These are phyloP conservation scores for Heliocidaris tuberculata DNA, from an alignment of 35 echinoderm and acorn worm species.

Conservation along the genomic window DNA sequence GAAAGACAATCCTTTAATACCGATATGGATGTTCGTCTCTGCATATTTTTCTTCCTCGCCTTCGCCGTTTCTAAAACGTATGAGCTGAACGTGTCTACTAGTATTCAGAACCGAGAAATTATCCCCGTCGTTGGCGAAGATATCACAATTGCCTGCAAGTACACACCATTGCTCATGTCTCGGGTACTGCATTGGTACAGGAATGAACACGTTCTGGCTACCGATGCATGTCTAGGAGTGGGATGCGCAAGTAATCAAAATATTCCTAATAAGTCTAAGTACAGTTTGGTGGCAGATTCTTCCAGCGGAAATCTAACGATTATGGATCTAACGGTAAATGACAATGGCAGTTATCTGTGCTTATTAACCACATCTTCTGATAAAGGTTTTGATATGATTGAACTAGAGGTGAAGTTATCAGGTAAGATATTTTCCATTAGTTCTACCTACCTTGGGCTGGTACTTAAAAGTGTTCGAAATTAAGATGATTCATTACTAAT, in stretches of 20 bases:
- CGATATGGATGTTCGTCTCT: neutral
- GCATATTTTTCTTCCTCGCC: neutral
- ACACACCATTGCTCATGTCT: neutral
- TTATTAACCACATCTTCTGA: neutral
- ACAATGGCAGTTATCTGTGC: neutral
- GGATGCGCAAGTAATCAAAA: neutral
- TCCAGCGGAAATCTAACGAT: neutral
- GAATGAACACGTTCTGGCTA: neutral
- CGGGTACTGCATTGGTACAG: neutral
- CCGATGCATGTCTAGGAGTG: neutral
- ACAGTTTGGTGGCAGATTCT: neutral
- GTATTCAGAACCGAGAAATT: neutral
- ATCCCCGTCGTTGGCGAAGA: neutral
- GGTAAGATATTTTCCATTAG: too few relatives aligned
- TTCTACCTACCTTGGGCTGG: too few relatives aligned
- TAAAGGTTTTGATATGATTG: neutral
- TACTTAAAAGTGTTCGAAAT: neutral
- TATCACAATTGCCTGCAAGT: neutral
- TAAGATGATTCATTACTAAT: too few relatives aligned
- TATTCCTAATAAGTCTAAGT: neutral
- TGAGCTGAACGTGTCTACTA: neutral
- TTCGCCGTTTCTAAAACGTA: neutral
- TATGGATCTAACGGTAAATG: neutral
- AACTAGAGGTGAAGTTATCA: neutral
- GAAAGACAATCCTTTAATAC: too few relatives aligned